These are phyloP conservation scores for Toxostoma redivivum DNA, from an alignment of 2,113 vertebrate species.

Conservation along the genomic window DNA sequence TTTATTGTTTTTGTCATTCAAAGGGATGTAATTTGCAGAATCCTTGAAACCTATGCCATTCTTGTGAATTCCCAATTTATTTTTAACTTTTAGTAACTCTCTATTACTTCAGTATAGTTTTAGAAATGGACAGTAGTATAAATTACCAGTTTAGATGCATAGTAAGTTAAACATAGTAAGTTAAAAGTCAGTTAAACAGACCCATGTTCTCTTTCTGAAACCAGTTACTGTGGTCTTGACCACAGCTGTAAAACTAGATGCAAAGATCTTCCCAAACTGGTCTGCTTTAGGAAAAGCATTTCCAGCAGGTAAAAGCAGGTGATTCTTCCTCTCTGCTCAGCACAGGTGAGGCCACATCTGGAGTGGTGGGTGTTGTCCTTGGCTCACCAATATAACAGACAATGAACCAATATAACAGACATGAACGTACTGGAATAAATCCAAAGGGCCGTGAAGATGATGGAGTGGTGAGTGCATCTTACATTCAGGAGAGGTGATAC, in stretches of 20 bases:
- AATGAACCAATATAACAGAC: not conserved
- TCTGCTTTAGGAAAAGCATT: not conserved
- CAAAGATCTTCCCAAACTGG: not conserved
- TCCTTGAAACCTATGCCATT: not conserved
- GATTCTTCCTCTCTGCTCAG: not conserved
- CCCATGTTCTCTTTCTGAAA: not conserved
- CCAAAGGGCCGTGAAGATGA: not conserved
- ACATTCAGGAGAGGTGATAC: not conserved
- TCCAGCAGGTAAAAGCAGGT: not conserved
- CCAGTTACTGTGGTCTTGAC: not conserved
- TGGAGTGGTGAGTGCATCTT: accelerated
- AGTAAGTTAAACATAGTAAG: not conserved
- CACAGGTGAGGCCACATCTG: not conserved
- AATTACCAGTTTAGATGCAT: not conserved
- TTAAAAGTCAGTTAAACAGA: not conserved
- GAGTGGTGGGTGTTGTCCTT: not conserved
- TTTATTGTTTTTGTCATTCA: not conserved
- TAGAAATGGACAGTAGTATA: not conserved
- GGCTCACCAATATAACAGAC: not conserved
- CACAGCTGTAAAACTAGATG: not conserved
- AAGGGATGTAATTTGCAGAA: not conserved
- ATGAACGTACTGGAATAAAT: not conserved
- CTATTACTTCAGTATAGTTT: not conserved
- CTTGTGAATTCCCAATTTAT: not conserved
- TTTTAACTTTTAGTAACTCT: not conserved